These are phyloP conservation scores for Chaenocephalus aceratus DNA, from an alignment of 2,113 vertebrate genomes.

Conservation along the genomic window DNA sequence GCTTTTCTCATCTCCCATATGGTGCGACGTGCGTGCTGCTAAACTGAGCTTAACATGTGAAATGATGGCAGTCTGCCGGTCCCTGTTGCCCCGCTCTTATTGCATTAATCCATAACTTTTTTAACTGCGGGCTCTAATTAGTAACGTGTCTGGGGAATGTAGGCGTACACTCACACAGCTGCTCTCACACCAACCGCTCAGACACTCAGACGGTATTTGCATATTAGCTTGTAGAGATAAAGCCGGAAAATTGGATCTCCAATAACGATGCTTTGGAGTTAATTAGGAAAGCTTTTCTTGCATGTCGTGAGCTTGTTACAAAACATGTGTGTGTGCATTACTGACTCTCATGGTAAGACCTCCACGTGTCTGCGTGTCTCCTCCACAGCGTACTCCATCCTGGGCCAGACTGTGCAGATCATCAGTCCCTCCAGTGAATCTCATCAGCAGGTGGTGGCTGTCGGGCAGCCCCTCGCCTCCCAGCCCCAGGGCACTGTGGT, in stretches of 20 bases:
- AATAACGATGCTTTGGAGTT: conserved; percentile 48
- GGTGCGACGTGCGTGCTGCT: conserved; percentile 22
- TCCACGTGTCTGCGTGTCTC: conserved; percentile 12
- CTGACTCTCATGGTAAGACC: conserved; percentile 10
- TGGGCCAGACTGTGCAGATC: conserved; percentile 96
- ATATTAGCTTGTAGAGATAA: conserved; percentile 64
- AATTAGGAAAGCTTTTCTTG: conserved; percentile 67
- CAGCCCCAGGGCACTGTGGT: conserved; percentile 98
- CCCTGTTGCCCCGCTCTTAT: conserved; percentile 34
- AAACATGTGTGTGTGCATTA: conserved; percentile 45
- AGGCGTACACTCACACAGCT: conserved; percentile 29
- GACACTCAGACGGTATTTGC: conserved; percentile 51
- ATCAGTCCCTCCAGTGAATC: conserved; percentile 99
- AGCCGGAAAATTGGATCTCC: conserved; percentile 62
- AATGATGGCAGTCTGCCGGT: conserved; percentile 37
- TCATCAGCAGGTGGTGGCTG: conserved; percentile 98
- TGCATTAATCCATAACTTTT: conserved; percentile 60
- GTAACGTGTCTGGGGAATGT: conserved; percentile 57
- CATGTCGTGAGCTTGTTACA: conserved; percentile 49
- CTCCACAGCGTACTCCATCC: conserved; percentile 93
- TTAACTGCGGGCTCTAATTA: conserved; percentile 61
- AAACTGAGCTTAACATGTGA: conserved; percentile 47
- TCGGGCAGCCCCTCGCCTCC: conserved; percentile 94
- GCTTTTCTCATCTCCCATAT: conserved; percentile 43
- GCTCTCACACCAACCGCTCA: conserved; percentile 54